phyloP scores from a whole-genome alignment of 2,888 invertebrate genomes.

The Nycteola revayana region DNA sequence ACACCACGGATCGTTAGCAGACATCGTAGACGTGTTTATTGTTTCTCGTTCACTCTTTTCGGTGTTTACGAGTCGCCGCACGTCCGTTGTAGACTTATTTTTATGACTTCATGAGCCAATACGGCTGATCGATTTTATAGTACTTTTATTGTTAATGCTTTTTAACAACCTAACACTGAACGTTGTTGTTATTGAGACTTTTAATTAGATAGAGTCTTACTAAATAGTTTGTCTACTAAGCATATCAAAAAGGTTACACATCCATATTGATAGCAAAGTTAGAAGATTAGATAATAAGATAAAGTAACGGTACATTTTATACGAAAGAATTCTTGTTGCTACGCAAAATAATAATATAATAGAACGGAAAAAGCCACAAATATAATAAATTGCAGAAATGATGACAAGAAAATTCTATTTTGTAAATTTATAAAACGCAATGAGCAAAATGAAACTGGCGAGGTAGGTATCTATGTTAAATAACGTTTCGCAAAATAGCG shows the following conservation, averaged over 20 bases:
- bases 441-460: slow-evolving; percentile 15
- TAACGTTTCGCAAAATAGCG: slow-evolving; percentile 25
- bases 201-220: no score
- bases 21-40: slow-evolving; percentile 69
- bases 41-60: slow-evolving; percentile 71
- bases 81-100: slow-evolving; percentile 66
- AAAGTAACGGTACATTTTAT: no score
- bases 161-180: slow-evolving; percentile 24
- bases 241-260: no score
- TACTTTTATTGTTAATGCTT: slow-evolving; percentile 33
- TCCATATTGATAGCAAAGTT: no score
- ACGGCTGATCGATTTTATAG: slow-evolving; percentile 29
- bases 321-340: no score
- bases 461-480: slow-evolving; percentile 12
- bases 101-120: slow-evolving; percentile 45
- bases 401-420: no score
- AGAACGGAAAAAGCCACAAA: no score
- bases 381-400: no score
- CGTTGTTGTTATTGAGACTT: no score
- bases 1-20: slow-evolving; percentile 12
- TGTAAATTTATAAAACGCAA: slow-evolving; percentile 18
- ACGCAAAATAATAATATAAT: no score
- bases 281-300: no score
- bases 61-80: slow-evolving; percentile 63
- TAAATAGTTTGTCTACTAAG: no score